These are phyloP conservation scores for Odocoileus hemionus DNA, from an alignment of 2,113 vertebrate species.

Conservation along the genomic window DNA sequence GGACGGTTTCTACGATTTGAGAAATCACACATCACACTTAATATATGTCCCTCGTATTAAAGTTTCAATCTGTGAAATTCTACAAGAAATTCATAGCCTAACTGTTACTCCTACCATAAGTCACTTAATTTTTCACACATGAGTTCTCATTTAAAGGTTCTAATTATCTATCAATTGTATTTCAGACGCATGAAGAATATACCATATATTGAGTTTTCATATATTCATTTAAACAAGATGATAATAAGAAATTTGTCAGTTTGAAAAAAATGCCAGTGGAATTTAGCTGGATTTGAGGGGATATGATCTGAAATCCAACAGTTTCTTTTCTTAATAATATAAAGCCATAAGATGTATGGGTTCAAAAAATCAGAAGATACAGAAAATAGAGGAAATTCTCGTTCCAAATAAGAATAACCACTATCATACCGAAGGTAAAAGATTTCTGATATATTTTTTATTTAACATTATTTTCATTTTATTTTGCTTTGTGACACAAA, in stretches of 20 bases:
- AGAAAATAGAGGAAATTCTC: background rate
- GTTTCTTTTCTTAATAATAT: constrained; percentile 8
- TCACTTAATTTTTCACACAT: constrained; percentile 44
- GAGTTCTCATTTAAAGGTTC: constrained; percentile 8
- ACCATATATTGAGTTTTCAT: background rate
- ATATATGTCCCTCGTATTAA: background rate
- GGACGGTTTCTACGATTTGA: background rate
- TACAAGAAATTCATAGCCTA: constrained; percentile 3
- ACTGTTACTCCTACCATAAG: background rate
- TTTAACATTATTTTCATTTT: background rate
- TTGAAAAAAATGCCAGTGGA: background rate
- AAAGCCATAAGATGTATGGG: background rate
- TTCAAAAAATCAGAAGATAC: background rate
- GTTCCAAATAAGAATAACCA: background rate
- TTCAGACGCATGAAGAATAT: background rate
- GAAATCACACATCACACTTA: background rate
- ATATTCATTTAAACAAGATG: constrained; percentile 33
- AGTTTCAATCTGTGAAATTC: background rate
- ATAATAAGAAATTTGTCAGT: constrained; percentile 28
- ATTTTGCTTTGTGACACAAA: constrained; percentile 38
- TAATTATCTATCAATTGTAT: constrained; percentile 17
- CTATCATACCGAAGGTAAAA: constrained; percentile 21
- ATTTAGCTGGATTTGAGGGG: background rate
- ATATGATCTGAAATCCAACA: background rate
- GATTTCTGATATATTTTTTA: background rate